Conservation (phyloP, 2,888 invertebrate species). For the Ferdinandea cuprea region DNA sequence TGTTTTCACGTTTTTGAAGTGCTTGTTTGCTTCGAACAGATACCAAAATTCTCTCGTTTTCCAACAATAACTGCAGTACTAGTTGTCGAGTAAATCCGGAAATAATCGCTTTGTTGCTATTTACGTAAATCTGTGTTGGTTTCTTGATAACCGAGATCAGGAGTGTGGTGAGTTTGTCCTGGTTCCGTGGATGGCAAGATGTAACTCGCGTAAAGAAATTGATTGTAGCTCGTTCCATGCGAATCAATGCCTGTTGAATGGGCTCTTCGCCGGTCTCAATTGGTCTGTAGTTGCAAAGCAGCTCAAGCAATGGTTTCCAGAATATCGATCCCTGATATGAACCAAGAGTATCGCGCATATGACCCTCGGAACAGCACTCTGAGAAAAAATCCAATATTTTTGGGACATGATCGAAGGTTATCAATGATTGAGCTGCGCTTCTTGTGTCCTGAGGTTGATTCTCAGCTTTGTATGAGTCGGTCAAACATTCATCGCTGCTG, state of each 20-base stretch:
- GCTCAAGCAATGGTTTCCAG: constrained; percentile 91
- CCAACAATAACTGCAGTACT: constrained; percentile 92
- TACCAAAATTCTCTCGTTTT: constrained; percentile 92
- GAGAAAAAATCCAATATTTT: constrained; percentile 91
- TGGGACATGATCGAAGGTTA: constrained; percentile 85
- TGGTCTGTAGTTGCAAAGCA: constrained; percentile 87
- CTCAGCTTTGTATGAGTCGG: constrained; percentile 84
- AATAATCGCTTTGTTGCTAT: constrained; percentile 83
- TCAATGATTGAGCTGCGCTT: constrained; percentile 82
- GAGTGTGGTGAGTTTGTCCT: constrained; percentile 91
- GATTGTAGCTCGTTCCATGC: constrained; percentile 90
- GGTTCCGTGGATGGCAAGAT: constrained; percentile 92
- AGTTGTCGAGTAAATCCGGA: constrained; percentile 94
- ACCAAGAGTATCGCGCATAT: constrained; percentile 95
- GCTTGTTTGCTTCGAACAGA: constrained; percentile 85
- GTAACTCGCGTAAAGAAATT: constrained; percentile 92
- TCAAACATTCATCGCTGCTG: constrained; percentile 78
- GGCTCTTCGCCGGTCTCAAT: constrained; percentile 79
- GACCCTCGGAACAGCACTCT: constrained; percentile 90
- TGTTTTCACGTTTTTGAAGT: constrained; percentile 79
- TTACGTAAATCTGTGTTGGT: constrained; percentile 67
- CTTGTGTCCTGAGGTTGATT: constrained; percentile 74
- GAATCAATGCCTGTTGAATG: constrained; percentile 84
- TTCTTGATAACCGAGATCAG: constrained; percentile 83
- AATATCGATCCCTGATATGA: constrained; percentile 90